A percentile compares a stretch with the other conserved stretches of the same genome.
Evolutionary conservation across 2,888 invertebrate genomes (phyloP).

Genomic region (Diaprepes abbreviatus): DNA sequence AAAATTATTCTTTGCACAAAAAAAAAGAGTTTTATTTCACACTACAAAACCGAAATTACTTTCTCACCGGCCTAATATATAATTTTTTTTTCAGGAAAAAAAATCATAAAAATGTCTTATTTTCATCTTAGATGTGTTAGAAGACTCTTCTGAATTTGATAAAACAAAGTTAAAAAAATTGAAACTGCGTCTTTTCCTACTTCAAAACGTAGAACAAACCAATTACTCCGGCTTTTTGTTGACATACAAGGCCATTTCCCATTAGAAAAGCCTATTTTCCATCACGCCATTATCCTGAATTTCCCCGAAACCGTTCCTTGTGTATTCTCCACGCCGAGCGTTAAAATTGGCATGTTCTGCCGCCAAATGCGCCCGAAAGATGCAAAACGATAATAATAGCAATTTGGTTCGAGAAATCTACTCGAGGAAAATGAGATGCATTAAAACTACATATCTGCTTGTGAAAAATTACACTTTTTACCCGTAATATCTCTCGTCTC

Average conservation of each 20-base stretch:
- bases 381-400: slow-evolving; percentile 55
- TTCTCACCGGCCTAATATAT: too few relatives aligned
- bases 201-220: too few relatives aligned
- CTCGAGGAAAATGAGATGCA: slow-evolving; percentile 38
- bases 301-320: slow-evolving; percentile 51
- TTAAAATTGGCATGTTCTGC: slow-evolving; percentile 55
- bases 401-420: slow-evolving; percentile 49
- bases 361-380: slow-evolving; percentile 51
- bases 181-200: too few relatives aligned
- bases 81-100: too few relatives aligned
- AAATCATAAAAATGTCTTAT: too few relatives aligned
- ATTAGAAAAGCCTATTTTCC: slow-evolving; percentile 40
- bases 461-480: slow-evolving; percentile 37
- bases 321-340: slow-evolving; percentile 53
- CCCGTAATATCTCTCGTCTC: slow-evolving; percentile 1
- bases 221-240: not conserved
- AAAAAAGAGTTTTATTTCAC: too few relatives aligned
- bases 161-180: too few relatives aligned
- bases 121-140: too few relatives aligned
- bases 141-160: too few relatives aligned
- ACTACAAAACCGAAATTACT: too few relatives aligned
- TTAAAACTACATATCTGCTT: slow-evolving; percentile 39
- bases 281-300: slow-evolving; percentile 38
- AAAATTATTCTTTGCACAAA: too few relatives aligned
- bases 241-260: slow-evolving; percentile 3